Conservation (phyloP, 1,140 invertebrate species). For the Dinothrombium tinctorium region DNA sequence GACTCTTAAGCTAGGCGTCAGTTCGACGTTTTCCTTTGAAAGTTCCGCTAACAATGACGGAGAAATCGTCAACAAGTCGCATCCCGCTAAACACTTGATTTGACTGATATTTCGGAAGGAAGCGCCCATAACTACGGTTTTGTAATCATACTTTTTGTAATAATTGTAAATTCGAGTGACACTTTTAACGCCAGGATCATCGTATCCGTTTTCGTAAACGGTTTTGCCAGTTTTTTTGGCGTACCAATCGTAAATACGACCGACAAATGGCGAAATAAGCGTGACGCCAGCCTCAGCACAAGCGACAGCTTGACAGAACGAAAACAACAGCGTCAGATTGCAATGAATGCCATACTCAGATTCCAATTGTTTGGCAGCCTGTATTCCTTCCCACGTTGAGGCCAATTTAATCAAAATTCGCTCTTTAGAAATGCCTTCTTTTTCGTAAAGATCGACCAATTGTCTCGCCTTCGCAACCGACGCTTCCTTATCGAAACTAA, state of each 20-base stretch:
- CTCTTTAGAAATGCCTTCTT: conserved; percentile 67
- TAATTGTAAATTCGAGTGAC: conserved; percentile 95
- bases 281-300: conserved; percentile 94
- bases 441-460: conserved; percentile 68
- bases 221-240: conserved; percentile 67
- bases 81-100: conserved; percentile 81
- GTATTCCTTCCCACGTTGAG: conserved; percentile 97
- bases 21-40: conserved; percentile 4
- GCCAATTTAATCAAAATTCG: conserved; percentile 88
- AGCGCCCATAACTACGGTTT: conserved; percentile 96
- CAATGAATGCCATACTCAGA: conserved; percentile 82
- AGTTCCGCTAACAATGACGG: conserved; percentile 9
- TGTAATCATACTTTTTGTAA: conserved; percentile 92
- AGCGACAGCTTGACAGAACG: conserved; percentile 73
- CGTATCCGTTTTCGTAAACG: conserved; percentile 39
- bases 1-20: background rate
- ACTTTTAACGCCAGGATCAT: conserved; percentile 84
- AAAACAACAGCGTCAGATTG: conserved; percentile 89
- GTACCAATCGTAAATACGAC: conserved; percentile 84
- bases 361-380: conserved; percentile 83
- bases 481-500: conserved; percentile 80
- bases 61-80: conserved; percentile 81
- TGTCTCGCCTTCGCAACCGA: conserved; percentile 70
- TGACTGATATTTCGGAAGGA: conserved; percentile 88
- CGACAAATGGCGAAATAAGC: conserved; percentile 78